A percentile compares a stretch with the other conserved stretches of the same genome.
Evolutionary conservation across 2,113 vertebrate species (phyloP).

Genomic region (Onychorhynchus coronatus): DNA sequence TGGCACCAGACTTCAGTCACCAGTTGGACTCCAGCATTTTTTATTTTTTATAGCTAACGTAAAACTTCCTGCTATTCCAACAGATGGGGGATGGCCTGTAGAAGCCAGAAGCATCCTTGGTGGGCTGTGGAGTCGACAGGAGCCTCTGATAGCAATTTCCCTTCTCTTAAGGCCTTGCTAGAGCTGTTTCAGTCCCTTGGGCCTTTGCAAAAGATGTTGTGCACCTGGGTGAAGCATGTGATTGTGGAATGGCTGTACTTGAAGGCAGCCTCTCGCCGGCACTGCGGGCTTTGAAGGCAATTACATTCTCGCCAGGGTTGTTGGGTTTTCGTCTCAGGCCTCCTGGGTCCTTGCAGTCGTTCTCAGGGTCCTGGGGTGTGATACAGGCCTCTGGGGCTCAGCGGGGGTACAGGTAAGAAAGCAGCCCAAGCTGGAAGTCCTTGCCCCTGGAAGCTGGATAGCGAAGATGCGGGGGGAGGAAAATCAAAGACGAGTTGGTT

Average conservation of each 20-base stretch:
- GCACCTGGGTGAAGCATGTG: constrained; percentile 12
- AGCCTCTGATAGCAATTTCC: constrained; percentile 52
- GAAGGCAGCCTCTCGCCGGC: background rate
- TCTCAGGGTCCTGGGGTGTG: background rate
- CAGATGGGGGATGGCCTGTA: constrained; percentile 56
- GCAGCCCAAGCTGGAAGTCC: background rate
- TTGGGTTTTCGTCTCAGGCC: background rate
- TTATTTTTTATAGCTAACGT: constrained; percentile 58
- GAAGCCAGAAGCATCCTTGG: constrained; percentile 57
- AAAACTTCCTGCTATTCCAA: constrained; percentile 64
- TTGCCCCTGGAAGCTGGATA: background rate
- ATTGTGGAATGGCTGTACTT: background rate
- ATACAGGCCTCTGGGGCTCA: background rate
- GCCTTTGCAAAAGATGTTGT: constrained; percentile 15
- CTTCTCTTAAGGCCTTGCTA: constrained; percentile 25
- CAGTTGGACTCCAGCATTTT: constrained; percentile 65
- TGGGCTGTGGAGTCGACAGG: constrained; percentile 42
- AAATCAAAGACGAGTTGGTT: background rate
- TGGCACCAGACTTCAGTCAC: constrained; percentile 59
- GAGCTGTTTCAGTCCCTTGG: constrained; percentile 41
- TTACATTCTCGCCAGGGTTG: background rate
- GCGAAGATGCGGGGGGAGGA: background rate
- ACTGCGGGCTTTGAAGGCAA: background rate
- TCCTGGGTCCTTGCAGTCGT: background rate
- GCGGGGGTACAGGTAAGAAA: background rate